Evolutionary conservation across 2,797 vertebrate species (phyloP).

Genomic region (Hybognathus amarus): DNA sequence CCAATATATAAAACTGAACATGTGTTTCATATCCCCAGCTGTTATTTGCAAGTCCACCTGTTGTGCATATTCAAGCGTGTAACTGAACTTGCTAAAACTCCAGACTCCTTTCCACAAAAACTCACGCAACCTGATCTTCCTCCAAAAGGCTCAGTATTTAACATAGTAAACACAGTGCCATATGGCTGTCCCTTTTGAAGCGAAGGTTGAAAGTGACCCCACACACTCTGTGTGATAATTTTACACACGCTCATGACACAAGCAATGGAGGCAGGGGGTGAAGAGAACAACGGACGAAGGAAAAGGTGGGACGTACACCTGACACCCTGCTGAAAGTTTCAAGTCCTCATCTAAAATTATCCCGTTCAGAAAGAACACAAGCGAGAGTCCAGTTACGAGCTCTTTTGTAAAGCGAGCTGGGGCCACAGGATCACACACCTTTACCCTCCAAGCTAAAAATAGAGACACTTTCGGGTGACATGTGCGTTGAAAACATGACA

Average conservation of each 20-base stretch:
- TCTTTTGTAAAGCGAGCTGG: constrained; percentile 68
- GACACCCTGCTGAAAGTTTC: constrained; percentile 76
- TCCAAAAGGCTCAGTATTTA: constrained; percentile 14
- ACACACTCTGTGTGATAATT: constrained; percentile 5
- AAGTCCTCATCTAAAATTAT: constrained; percentile 76
- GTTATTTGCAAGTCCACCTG: not conserved
- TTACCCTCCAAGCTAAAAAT: constrained; percentile 73
- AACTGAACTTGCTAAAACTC: not conserved
- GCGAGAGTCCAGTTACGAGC: constrained; percentile 73
- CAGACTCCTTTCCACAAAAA: not conserved
- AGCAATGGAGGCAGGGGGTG: constrained; percentile 29
- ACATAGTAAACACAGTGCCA: constrained; percentile 21
- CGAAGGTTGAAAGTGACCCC: constrained; percentile 39
- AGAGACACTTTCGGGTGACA: constrained; percentile 66
- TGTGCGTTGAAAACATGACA: constrained; percentile 68
- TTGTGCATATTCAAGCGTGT: not conserved
- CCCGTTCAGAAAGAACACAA: constrained; percentile 70
- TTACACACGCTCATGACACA: constrained; percentile 39
- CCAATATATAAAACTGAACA: not conserved
- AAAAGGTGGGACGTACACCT: constrained; percentile 37
- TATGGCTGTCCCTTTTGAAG: constrained; percentile 27
- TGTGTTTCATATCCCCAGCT: not conserved
- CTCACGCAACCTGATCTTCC: not conserved
- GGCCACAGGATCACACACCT: constrained; percentile 56
- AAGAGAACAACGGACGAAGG: constrained; percentile 18